phyloP scores from a whole-genome alignment of 2,113 vertebrate genomes.

The Hippocampus guttulatus region DNA sequence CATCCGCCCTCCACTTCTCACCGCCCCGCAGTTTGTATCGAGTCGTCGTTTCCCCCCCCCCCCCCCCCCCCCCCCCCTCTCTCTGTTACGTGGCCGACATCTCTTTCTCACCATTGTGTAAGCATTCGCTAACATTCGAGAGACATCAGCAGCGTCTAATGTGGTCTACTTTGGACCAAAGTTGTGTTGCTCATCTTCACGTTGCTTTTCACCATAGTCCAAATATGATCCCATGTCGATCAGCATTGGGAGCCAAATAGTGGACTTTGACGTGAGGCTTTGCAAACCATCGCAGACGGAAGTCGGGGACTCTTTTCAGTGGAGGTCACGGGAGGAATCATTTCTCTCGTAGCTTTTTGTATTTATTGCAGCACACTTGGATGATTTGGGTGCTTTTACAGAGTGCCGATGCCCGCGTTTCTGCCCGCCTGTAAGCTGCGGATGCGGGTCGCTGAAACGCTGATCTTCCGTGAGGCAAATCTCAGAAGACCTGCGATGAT shows the following conservation, averaged over 20 bases:
- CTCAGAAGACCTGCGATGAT: constrained; percentile 38
- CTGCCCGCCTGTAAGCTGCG: constrained; percentile 47
- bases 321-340: background rate
- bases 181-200: constrained; percentile 98
- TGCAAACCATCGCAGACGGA: constrained; percentile 80
- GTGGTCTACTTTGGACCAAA: constrained; percentile 88
- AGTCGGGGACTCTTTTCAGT: constrained; percentile 14
- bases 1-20: constrained; percentile 14
- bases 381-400: constrained; percentile 15
- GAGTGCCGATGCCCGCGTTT: constrained; percentile 40
- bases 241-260: constrained; percentile 82
- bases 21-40: constrained; percentile 73
- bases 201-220: constrained; percentile 93
- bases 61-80: constrained; percentile 23
- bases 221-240: constrained; percentile 89
- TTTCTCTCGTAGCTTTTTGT: constrained; percentile 11
- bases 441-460: constrained; percentile 57
- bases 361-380: constrained; percentile 20
- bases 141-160: constrained; percentile 91
- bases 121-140: constrained; percentile 86
- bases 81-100: constrained; percentile 88
- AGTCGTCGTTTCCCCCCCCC: constrained; percentile 72
- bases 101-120: constrained; percentile 90
- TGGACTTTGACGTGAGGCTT: constrained; percentile 92
- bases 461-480: constrained; percentile 48